phyloP scores from a whole-genome alignment of 2,888 invertebrate genomes.

The Eupithecia abbreviata region DNA sequence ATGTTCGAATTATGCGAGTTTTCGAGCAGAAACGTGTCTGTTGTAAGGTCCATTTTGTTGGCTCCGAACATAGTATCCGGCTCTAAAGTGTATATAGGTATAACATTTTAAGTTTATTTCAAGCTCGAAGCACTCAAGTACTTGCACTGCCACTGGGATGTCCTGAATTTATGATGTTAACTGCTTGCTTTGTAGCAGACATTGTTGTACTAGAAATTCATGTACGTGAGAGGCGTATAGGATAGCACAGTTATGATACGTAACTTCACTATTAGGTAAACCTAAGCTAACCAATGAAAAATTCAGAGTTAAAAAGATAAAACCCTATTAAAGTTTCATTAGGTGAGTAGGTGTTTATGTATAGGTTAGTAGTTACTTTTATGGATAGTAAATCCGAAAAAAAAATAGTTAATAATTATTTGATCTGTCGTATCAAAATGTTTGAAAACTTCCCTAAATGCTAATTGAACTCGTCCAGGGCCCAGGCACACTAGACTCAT shows the following conservation, averaged over 20 bases:
- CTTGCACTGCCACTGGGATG: conserved; percentile 2
- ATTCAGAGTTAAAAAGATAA: neutral
- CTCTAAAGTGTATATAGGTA: neutral
- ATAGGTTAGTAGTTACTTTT: too few species aligned
- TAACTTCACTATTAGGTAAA: neutral
- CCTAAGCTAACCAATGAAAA: neutral
- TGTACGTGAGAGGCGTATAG: neutral
- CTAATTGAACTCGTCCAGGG: conserved; percentile 14
- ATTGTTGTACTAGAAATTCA: conserved; percentile 5
- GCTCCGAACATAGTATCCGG: neutral
- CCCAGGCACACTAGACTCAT: conserved; percentile 11
- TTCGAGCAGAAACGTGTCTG: neutral
- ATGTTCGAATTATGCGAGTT: conserved; percentile 4
- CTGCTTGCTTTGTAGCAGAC: neutral
- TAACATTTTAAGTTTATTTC: conserved; percentile 16
- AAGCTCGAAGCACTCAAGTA: conserved; percentile 6
- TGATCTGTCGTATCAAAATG: neutral
- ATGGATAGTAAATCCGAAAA: too few species aligned
- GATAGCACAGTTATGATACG: neutral
- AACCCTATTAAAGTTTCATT: neutral
- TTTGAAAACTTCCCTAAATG: conserved; percentile 6
- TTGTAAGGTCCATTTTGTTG: conserved; percentile 3
- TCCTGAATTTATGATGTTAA: conserved; percentile 15
- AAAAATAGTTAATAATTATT: neutral
- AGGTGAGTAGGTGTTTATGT: too few species aligned